Base-by-base conservation (phyloP, 2,113 vertebrate genomes). In the Tupaia chinensis region DNA sequence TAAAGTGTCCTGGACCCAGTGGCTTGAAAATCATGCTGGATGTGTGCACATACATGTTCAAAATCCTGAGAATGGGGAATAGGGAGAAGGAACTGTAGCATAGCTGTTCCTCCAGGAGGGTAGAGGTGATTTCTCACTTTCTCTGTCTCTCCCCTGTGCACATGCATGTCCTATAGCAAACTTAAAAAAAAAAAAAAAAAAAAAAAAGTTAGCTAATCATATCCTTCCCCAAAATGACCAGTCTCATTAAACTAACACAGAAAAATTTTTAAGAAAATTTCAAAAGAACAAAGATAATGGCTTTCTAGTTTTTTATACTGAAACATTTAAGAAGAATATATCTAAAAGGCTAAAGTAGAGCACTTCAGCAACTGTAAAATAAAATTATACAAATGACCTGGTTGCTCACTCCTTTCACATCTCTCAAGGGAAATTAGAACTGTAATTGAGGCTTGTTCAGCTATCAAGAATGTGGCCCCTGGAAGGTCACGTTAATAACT, bases 201-300 rank as follows among this genome's bases (percentile, higher is more conserved):
- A 68, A 69, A 61, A 86, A 60, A 89, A 74, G 22, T 76, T 94
- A 94, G 16, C 20, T 89, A 76, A 82, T 63, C 34, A 63, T 44
- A 15, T 80, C 22, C 22, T 15, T 66, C 69, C 8, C 20, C 58
- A 17, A 91, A 87, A 74, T 54, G 20, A 73, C 14, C 11, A 72
- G 7, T 86, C 66, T 81, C 68, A 80, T n/a, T 85, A 56, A 23
- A 12, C 29, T n/a, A 86, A 91, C 44, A 60, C 66, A 56, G 81
- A 72, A 60, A 56, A 80, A 80, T 81, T 74, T 88, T 79, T n/a
- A 74, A 80, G 82, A 54, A 87, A 79, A 87, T 73, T 93, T 87
- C 29, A 65, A 87, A 68, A 88, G 32, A 80, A 65, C 73, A 79
- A 93, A 91, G 13, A 79, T 70, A n/a, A 1, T 85, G 17, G 54